phyloP scores from a whole-genome alignment of 2,113 vertebrate species.

The Periophthalmodon schlosseri region DNA sequence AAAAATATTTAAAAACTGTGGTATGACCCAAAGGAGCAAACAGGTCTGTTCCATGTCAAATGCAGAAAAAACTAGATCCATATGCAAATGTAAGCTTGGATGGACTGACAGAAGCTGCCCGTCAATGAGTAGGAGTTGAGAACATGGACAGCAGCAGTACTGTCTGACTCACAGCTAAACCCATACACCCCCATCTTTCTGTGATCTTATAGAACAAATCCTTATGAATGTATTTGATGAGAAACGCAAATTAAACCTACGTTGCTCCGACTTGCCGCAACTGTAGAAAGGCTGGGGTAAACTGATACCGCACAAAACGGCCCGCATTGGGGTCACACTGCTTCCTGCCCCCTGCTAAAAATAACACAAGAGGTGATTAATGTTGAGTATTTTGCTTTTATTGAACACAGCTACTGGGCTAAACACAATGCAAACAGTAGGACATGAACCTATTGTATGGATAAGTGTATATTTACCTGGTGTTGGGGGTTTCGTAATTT shows the following conservation, averaged over 20 bases:
- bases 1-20: background rate
- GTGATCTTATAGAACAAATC: conserved; percentile 13
- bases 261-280: conserved; percentile 97
- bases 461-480: conserved; percentile 74
- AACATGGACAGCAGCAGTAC: conserved; percentile 24
- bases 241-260: conserved; percentile 78
- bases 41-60: background rate
- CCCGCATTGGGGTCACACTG: conserved; percentile 92
- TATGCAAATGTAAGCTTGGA: background rate
- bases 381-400: background rate
- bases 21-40: background rate
- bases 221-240: background rate
- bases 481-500: conserved; percentile 93
- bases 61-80: background rate
- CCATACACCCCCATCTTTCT: conserved; percentile 44
- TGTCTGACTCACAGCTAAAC: conserved; percentile 18
- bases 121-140: conserved; percentile 30
- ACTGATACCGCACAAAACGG: conserved; percentile 96
- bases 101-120: conserved; percentile 23
- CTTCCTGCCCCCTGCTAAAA: conserved; percentile 81
- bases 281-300: conserved; percentile 94
- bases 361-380: background rate
- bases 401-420: background rate
- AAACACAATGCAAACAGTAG: background rate
- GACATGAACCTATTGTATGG: background rate